Evolutionary conservation across 1,140 invertebrate species (phyloP), one percentile per base, ranked within the genome.

Genomic region (Pentalonia nigronervosa): DNA sequence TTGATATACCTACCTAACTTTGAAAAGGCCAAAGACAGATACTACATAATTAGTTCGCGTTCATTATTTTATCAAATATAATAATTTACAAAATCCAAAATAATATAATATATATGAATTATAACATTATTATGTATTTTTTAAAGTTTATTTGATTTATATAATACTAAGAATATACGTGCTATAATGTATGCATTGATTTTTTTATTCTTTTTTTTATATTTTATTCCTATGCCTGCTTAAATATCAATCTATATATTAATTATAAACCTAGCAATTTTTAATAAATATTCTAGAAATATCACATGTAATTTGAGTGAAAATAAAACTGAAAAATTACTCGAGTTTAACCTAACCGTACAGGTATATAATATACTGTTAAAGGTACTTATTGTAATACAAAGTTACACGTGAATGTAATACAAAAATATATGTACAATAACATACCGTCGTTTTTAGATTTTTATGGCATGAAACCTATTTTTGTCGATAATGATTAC

Each of bases 121-220:
- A 60, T 60, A 11, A 41, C 4, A 60, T 7, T 53, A 53, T 30
- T 30, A 60, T n/a, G 6, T 76, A 67, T 76, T 76, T 76, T n/a
- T 76, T n/a, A 76, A 76, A 76, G 60, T 6, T 76, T 76, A 76
- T 76, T 76, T 76, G 30, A 76, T 76, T 76, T 76, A 76, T 76
- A n/a, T 0, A 76, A 76, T 34, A 76, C n/a, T 11, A 17, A 76
- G 0, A 76, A 76, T 76, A 4, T 17, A n/a, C 60, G 60, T 76
- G 1, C 60, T 34, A 76, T 76, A 76, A 76, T 76, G 17, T 76
- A 76, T 76, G n/a, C 60, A 76, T 76, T 76, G 60, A 76, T 76
- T 76, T 67, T 76, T 76, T 4, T n/a, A 67, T 67, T n/a, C 4
- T 14, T n/a, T n/a, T 67, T 67, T 67, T 6, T 76, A 76, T 20